Conservation (phyloP, 2,797 vertebrate species). For the Tympanoctomys barrerae region DNA sequence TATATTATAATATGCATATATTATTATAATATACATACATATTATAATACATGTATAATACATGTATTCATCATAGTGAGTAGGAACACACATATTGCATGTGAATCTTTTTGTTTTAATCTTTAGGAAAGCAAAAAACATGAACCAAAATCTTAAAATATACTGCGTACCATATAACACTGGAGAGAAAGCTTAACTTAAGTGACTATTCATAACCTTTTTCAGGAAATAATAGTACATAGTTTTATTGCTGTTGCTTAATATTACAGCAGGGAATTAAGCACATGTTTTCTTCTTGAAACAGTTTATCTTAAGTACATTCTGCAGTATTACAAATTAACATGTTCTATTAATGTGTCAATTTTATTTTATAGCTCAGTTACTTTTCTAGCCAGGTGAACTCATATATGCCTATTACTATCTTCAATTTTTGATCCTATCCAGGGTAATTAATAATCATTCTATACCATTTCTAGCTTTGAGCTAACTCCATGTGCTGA, state of each 20-base stretch:
- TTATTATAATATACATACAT: background rate
- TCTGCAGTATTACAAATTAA: constrained; percentile 70
- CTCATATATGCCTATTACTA: constrained; percentile 37
- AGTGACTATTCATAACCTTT: background rate
- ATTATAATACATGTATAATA: background rate
- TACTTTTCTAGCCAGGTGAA: constrained; percentile 70
- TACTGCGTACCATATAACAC: background rate
- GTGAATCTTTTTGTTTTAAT: background rate
- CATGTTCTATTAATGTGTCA: constrained; percentile 62
- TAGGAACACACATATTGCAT: background rate
- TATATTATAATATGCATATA: background rate
- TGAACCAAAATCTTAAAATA: background rate
- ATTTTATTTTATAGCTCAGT: constrained; percentile 70
- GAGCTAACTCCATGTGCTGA: constrained; percentile 17
- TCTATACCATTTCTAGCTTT: background rate
- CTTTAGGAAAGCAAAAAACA: background rate
- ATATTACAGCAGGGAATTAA: constrained; percentile 64
- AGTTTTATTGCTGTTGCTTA: background rate
- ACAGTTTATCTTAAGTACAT: constrained; percentile 54
- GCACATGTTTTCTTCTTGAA: background rate
- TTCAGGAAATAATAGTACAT: background rate
- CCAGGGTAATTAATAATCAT: constrained; percentile 62
- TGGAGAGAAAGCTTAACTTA: constrained; percentile 34
- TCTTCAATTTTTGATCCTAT: constrained; percentile 61
- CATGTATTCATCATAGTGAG: background rate